A percentile compares a stretch with the other conserved stretches of the same genome.
Conservation (phyloP, 2,888 invertebrate species). For the Cartodere bifasciata region DNA sequence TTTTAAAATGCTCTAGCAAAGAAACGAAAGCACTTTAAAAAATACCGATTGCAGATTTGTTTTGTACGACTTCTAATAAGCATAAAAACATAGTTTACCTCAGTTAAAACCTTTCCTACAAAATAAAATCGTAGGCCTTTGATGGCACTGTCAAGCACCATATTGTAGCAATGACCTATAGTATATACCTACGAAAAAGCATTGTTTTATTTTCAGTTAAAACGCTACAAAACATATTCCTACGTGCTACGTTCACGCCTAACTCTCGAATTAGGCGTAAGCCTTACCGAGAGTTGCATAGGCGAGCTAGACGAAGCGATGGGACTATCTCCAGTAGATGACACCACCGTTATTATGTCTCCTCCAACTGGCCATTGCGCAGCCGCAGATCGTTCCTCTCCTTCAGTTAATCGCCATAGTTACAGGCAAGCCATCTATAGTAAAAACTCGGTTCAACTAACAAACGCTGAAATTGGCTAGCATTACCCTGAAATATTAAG, state of each 20-base stretch:
- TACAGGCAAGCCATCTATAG: constrained; percentile 55
- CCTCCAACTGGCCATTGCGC: too few relatives aligned
- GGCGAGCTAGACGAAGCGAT: constrained; percentile 42
- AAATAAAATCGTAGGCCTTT: too few relatives aligned
- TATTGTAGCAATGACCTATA: not conserved
- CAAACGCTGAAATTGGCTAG: constrained; percentile 52
- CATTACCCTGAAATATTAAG: too few relatives aligned
- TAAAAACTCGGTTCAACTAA: constrained; percentile 46
- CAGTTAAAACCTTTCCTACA: too few relatives aligned
- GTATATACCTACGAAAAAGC: constrained; percentile 1
- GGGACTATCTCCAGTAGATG: constrained; percentile 21
- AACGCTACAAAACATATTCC: constrained; percentile 72
- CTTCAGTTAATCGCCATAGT: constrained; percentile 54
- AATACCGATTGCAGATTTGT: too few relatives aligned
- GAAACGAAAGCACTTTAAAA: too few relatives aligned
- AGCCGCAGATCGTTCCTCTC: constrained; percentile 41
- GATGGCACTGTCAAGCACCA: too few relatives aligned
- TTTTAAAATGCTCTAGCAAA: too few relatives aligned
- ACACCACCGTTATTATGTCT: constrained; percentile 29
- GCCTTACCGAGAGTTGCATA: constrained; percentile 37
- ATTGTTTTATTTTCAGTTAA: constrained; percentile 46
- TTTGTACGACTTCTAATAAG: too few relatives aligned
- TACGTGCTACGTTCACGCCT: constrained; percentile 61
- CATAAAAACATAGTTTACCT: too few relatives aligned
- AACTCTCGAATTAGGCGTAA: constrained; percentile 37